Percentiles rank a stretch among this genome's conserved stretches.
These are phyloP conservation scores for Eristalis tenax DNA, from an alignment of 2,888 invertebrate species.

Conservation along the genomic window DNA sequence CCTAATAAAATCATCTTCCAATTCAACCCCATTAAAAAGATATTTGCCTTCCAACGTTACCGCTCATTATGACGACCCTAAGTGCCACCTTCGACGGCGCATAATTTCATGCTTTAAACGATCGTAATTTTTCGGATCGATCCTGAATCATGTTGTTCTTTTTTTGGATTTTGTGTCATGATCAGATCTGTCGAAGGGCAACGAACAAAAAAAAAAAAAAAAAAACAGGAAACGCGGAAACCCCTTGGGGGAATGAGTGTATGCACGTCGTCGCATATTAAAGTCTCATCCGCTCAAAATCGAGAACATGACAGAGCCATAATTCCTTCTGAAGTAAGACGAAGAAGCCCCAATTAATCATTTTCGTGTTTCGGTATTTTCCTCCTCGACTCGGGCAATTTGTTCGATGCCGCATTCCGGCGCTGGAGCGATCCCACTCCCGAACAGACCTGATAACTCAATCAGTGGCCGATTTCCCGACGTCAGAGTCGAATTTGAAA, in stretches of 20 bases:
- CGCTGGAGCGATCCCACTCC: not conserved
- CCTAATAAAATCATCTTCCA: conserved; percentile 63
- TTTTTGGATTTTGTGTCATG: conserved; percentile 2
- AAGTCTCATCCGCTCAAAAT: conserved; percentile 31
- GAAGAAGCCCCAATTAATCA: conserved; percentile 38
- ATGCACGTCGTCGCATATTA: conserved; percentile 49
- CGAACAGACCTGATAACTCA: conserved; percentile 18
- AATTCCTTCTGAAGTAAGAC: conserved; percentile 20
- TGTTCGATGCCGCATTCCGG: not conserved
- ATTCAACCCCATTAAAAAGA: conserved; percentile 61
- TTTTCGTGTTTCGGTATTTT: conserved; percentile 5
- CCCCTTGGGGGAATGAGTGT: conserved; percentile 13
- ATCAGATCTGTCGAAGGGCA: conserved; percentile 16
- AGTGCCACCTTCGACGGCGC: conserved; percentile 22
- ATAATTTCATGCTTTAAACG: conserved; percentile 60
- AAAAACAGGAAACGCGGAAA: not conserved
- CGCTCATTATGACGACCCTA: conserved; percentile 36
- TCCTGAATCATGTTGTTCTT: not conserved
- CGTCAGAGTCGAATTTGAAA: not conserved
- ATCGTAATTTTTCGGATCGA: conserved; percentile 18
- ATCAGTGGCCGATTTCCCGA: not conserved
- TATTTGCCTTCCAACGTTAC: conserved; percentile 48
- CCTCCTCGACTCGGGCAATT: not conserved
- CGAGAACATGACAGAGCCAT: conserved; percentile 31
- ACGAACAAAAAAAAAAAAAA: not conserved